Evolutionary conservation across 2,888 invertebrate genomes (phyloP), one percentile per base, ranked within the genome.

Genomic region (Lysandra coridon): DNA sequence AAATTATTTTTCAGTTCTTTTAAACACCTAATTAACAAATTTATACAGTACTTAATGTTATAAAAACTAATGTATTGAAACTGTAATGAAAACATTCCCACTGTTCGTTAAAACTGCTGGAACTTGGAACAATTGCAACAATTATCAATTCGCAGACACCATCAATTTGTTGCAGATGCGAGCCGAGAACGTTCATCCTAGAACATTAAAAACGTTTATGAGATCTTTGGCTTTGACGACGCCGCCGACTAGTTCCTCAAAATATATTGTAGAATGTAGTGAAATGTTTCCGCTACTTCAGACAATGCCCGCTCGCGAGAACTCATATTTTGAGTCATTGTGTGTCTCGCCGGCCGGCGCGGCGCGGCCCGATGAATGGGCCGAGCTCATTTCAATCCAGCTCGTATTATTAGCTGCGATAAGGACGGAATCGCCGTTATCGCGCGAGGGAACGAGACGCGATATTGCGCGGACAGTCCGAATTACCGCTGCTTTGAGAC

Each of bases 331-430:
- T 23, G 23, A 23, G 23, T 23, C 23, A 23, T 23, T 91, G 91
- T 92, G 89, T 92, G 91, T 91, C 44, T 44, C 89, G 87, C 85
- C 87, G 86, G 33, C 69, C 83, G 84, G 85, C 85, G 80, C 82
- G 80, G 79, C 81, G 85, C 82, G 86, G 86, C 85, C 83, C 91
- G 86, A 91, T 93, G 92, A 93, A 93, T 94, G 92, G 90, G 89
- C 86, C 90, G 90, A 90, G 91, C 91, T 90, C 90, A 91, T 87
- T 87, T 87, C 86, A 86, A 87, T 85, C 84, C 88, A 87, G 88
- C 87, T 88, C 88, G 87, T 86, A 85, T 83, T 82, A 82, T 79
- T 81, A 82, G 87, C 87, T 81, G 82, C 85, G 86, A 84, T 79
- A 81, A 79, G 78, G 81, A 81, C 69, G 74, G 82, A 80, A 78